A percentile compares a stretch with the other conserved stretches of the same genome.
Evolutionary conservation across 2,797 vertebrate species (phyloP).

Genomic region (Dromococcyx pavoninus): DNA sequence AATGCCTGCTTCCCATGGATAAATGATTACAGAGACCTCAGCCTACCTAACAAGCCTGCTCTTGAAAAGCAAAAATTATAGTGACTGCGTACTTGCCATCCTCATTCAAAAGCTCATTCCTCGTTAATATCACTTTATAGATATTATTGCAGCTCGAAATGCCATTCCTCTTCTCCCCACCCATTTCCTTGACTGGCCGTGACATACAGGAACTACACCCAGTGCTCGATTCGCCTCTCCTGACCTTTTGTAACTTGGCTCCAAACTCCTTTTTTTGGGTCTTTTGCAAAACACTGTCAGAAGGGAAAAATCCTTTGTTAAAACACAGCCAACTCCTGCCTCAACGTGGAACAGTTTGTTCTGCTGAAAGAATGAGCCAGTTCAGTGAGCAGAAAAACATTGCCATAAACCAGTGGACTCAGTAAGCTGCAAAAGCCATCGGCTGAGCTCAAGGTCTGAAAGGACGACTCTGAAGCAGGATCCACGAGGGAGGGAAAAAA

Average conservation of each 20-base stretch:
- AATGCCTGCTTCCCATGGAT: not conserved
- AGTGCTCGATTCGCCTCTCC: slow-evolving; percentile 77
- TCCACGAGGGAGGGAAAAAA: not conserved
- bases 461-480: not conserved
- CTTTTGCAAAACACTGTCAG: slow-evolving; percentile 81
- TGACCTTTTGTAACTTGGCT: slow-evolving; percentile 85
- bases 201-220: slow-evolving; percentile 80
- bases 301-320: slow-evolving; percentile 80
- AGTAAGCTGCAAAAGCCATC: slow-evolving; percentile 68
- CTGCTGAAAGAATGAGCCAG: slow-evolving; percentile 80
- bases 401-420: slow-evolving; percentile 73
- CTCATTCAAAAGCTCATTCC: slow-evolving; percentile 60
- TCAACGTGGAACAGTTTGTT: slow-evolving; percentile 82
- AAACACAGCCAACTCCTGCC: slow-evolving; percentile 81
- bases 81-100: not conserved
- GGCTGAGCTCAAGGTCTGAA: not conserved
- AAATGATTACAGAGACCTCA: not conserved
- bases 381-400: slow-evolving; percentile 82
- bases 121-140: slow-evolving; percentile 58
- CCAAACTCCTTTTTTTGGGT: slow-evolving; percentile 78
- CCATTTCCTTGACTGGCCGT: slow-evolving; percentile 79
- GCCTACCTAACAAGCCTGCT: slow-evolving; percentile 32
- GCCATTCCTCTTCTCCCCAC: slow-evolving; percentile 73
- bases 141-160: slow-evolving; percentile 59
- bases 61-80: not conserved